Percentiles rank a stretch among this genome's conserved stretches.
Evolutionary conservation across 1,140 invertebrate genomes (phyloP).

Genomic region (Meteorus sp.): DNA sequence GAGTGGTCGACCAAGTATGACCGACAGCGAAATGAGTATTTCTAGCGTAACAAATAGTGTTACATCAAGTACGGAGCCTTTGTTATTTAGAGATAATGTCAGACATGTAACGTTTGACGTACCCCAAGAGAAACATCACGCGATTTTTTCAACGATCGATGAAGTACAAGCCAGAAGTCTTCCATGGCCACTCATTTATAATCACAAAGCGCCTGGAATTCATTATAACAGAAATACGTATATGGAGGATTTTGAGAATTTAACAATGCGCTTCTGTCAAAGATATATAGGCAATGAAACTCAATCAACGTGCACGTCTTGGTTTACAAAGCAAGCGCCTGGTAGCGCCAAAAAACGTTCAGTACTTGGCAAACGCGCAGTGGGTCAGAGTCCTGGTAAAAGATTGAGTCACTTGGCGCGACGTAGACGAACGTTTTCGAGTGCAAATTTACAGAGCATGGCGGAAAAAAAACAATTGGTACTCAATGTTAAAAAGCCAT

Average conservation of each 20-base stretch:
- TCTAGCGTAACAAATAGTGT: slow-evolving; percentile 27
- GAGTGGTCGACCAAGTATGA: slow-evolving; percentile 3
- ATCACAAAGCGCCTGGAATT: slow-evolving; percentile 66
- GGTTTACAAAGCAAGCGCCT: slow-evolving; percentile 59
- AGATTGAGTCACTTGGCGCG: slow-evolving; percentile 68
- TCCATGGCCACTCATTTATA: slow-evolving; percentile 60
- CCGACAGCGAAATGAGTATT: slow-evolving; percentile 19
- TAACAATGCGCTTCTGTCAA: slow-evolving; percentile 63
- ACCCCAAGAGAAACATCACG: slow-evolving; percentile 29
- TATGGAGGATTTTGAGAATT: slow-evolving; percentile 65
- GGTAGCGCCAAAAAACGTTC: slow-evolving; percentile 63
- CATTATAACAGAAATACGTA: slow-evolving; percentile 66
- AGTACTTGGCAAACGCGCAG: slow-evolving; percentile 57
- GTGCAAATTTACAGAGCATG: slow-evolving; percentile 53
- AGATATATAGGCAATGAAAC: slow-evolving; percentile 69
- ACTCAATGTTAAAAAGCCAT: slow-evolving; percentile 46
- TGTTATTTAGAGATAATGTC: slow-evolving; percentile 30
- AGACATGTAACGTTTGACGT: slow-evolving; percentile 24
- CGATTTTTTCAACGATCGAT: slow-evolving; percentile 37
- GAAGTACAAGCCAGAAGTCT: slow-evolving; percentile 47
- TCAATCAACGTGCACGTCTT: slow-evolving; percentile 66
- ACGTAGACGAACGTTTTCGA: slow-evolving; percentile 68
- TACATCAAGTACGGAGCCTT: neutral
- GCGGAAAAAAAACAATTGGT: slow-evolving; percentile 47
- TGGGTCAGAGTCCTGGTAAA: slow-evolving; percentile 67